Evolutionary conservation across 92 coral and sea anemone genomes (phyloP), one percentile per base, ranked within the genome.

Genomic region (Desmophyllum pertusum): DNA sequence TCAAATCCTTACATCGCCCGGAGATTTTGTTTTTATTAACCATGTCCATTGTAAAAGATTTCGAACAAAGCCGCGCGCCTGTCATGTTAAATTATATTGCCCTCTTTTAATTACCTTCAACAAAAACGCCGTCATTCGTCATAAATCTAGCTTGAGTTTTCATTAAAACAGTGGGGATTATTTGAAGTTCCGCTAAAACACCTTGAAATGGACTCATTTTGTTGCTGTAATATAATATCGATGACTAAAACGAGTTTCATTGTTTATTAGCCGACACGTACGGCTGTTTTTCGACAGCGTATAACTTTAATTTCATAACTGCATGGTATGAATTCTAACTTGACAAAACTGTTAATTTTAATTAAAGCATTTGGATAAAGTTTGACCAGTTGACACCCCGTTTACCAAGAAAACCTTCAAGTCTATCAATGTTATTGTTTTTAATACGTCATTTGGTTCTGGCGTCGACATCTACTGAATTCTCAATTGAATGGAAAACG

Each of bases 71-170:
- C 33, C 25, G 18, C 25, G 18, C 2, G 6, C 19, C 64, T 75
- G 79, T 10, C 79, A 51, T 33, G 43, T 52, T 21, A 53, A 75
- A 53, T 75, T 23, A n/a, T n/a, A 72, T 72, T 72, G 48, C 2
- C 53, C 33, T 42, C n/a, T 42, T 72, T 43, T 42, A 43, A 42
- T 72, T 39, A 72, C 31, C 77, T 42, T 38, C 77, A 43, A 43
- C 33, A 43, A 27, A 42, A 42, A 41, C 19, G 10, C 55, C 50
- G 53, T 5, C 53, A 33, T n/a, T 72, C 33, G 55, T 41, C 35
- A 10, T 21, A 57, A 57, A 6, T n/a, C 29, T 30, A 23, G 8
- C 64, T n/a, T 57, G 31, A 7, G 13, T 5, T 59, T 59, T 59
- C 17, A 59, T 59, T 59, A 25, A 59, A 25, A 48, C 77, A 72